These are phyloP conservation scores for Deilephila elpenor DNA, from an alignment of 2,888 invertebrate species.

Conservation along the genomic window DNA sequence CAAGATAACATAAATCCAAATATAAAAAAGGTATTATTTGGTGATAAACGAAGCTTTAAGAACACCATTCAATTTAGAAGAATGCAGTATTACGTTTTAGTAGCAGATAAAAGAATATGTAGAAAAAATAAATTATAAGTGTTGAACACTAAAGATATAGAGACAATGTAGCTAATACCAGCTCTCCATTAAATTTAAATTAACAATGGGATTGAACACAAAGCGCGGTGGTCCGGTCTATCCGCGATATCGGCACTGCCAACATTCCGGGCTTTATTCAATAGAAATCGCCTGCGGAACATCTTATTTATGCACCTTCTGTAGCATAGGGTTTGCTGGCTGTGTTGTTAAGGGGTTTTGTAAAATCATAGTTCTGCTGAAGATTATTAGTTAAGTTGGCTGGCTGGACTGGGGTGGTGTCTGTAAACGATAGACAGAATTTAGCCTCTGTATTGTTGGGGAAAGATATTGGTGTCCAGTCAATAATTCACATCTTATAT, in stretches of 20 bases:
- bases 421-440: no score
- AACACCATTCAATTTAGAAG: no score
- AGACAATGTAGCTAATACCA: not conserved
- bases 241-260: not conserved
- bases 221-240: not conserved
- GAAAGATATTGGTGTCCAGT: no score
- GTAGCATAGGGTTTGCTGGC: not conserved
- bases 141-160: not conserved
- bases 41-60: no score
- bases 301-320: not conserved
- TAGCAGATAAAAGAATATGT: not conserved
- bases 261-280: not conserved
- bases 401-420: no score
- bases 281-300: not conserved
- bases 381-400: no score
- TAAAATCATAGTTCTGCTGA: not conserved
- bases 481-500: no score
- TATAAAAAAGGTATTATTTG: no score
- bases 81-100: no score
- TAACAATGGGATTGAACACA: constrained; percentile 13
- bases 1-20: no score
- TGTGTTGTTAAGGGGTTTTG: not conserved
- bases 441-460: no score
- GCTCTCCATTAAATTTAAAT: constrained; percentile 13
- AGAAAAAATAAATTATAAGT: not conserved